These are phyloP conservation scores for Aurelia sp. DNA, from an alignment of 30 jellyfish, hydroid and myxozoan genomes.

Conservation along the genomic window DNA sequence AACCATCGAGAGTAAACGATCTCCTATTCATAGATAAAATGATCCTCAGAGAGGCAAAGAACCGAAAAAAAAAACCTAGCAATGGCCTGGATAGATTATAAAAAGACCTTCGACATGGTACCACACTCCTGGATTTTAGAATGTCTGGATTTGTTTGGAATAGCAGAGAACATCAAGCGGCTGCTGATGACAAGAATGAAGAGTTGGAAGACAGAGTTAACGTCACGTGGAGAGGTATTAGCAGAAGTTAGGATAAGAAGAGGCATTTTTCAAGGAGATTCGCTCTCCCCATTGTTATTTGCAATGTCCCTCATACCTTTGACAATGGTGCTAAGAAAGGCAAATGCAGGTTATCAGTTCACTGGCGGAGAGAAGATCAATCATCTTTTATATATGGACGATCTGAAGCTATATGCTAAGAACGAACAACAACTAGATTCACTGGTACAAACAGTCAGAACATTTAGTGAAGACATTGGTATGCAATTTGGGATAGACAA, in stretches of 20 bases:
- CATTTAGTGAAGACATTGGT: no score
- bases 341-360: not conserved
- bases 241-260: slow-evolving; percentile 3
- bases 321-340: not conserved
- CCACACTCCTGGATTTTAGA: not conserved
- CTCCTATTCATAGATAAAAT: slow-evolving; percentile 11
- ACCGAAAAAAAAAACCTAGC: slow-evolving; percentile 1
- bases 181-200: slow-evolving; percentile 22
- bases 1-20: not conserved
- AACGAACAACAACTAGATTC: no score
- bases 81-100: not conserved
- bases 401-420: no score
- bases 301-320: not conserved
- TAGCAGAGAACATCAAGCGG: slow-evolving; percentile 11
- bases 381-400: not conserved
- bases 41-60: slow-evolving; percentile 4
- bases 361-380: slow-evolving; percentile 7
- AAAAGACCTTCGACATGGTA: not conserved
- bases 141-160: slow-evolving; percentile 21
- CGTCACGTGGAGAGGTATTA: slow-evolving; percentile 29
- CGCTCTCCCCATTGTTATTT: slow-evolving; percentile 2
- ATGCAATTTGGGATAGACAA: not conserved
- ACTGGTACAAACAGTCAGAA: no score
- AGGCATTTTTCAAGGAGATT: slow-evolving; percentile 5
- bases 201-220: slow-evolving; percentile 22